Conservation (phyloP, 2,113 vertebrate species). For the Halichoerus grypus region DNA sequence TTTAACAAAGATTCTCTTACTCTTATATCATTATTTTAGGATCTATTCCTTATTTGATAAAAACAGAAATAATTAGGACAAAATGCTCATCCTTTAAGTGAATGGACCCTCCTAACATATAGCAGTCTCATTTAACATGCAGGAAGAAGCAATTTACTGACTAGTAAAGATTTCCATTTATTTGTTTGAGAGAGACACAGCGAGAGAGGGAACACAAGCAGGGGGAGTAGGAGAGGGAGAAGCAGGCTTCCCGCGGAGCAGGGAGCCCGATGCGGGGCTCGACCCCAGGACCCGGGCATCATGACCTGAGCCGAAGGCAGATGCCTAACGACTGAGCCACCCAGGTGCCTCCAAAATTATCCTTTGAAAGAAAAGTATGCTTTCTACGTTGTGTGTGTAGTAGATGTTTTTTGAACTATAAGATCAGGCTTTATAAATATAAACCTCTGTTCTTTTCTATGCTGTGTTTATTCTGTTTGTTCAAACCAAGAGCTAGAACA, state of each 20-base stretch:
- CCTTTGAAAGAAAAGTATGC: slow-evolving; percentile 62
- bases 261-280: too few relatives aligned
- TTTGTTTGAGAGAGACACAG: too few relatives aligned
- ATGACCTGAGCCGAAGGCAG: too few relatives aligned
- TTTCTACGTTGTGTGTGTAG: background rate
- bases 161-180: background rate
- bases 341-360: background rate
- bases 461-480: slow-evolving; percentile 68
- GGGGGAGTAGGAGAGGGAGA: too few relatives aligned
- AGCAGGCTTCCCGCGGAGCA: too few relatives aligned
- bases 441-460: slow-evolving; percentile 45
- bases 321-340: too few relatives aligned
- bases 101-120: background rate
- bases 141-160: background rate
- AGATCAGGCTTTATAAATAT: slow-evolving; percentile 66
- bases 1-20: background rate
- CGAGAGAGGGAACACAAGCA: too few relatives aligned
- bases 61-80: background rate
- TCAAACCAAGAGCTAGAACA: slow-evolving; percentile 57
- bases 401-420: slow-evolving; percentile 61
- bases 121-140: background rate
- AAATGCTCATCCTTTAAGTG: background rate
- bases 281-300: too few relatives aligned
- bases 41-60: background rate
- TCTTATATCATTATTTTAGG: background rate